These are phyloP conservation scores for Cyprinodon diabolis DNA, from an alignment of 2,797 vertebrate species.

Conservation along the genomic window DNA sequence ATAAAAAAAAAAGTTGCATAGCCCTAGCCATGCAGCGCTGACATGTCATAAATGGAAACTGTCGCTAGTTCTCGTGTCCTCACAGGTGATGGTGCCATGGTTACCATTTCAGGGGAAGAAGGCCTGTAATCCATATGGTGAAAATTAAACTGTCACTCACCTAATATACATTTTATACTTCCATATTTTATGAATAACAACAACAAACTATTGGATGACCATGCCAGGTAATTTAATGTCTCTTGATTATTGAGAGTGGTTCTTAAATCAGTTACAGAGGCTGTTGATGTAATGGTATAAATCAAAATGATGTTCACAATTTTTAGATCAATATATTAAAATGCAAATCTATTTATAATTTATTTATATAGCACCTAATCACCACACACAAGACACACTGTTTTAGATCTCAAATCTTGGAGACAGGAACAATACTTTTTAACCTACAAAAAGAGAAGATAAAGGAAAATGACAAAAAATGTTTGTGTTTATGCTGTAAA, in stretches of 20 bases:
- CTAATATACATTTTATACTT: slow-evolving; percentile 51
- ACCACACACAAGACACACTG: not conserved
- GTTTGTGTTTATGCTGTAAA: no score
- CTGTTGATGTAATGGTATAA: slow-evolving; percentile 44
- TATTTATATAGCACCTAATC: no score
- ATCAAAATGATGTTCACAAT: slow-evolving; percentile 30
- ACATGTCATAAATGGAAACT: slow-evolving; percentile 57
- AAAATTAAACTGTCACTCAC: slow-evolving; percentile 80
- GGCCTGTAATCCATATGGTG: slow-evolving; percentile 42
- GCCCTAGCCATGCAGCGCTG: slow-evolving; percentile 4
- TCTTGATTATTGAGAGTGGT: slow-evolving; percentile 51
- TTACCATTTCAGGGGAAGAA: slow-evolving; percentile 25
- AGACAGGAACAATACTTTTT: not conserved
- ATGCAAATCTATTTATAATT: slow-evolving; percentile 8
- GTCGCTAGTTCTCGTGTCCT: slow-evolving; percentile 37
- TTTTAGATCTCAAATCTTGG: not conserved
- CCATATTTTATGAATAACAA: slow-evolving; percentile 69
- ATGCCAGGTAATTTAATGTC: slow-evolving; percentile 44
- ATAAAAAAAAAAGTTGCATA: slow-evolving; percentile 13
- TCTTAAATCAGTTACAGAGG: slow-evolving; percentile 44
- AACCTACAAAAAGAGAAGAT: not conserved
- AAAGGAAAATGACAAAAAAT: no score
- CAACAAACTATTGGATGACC: slow-evolving; percentile 50
- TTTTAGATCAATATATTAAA: slow-evolving; percentile 42
- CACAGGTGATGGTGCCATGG: slow-evolving; percentile 43